Conservation (phyloP, 1,140 invertebrate species). For the Euschistus heros region DNA sequence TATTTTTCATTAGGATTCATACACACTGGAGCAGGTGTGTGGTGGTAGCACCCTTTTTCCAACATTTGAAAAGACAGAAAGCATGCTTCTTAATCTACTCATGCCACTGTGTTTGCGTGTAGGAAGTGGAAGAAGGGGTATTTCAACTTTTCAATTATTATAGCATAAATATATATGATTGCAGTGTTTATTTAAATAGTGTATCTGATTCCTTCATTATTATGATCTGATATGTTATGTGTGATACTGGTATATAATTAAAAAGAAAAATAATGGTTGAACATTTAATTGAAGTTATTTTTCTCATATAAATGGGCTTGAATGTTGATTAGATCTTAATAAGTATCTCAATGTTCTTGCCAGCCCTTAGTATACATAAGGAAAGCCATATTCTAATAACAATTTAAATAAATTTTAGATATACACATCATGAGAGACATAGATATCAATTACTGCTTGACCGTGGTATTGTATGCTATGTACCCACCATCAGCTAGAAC, state of each 20-base stretch:
- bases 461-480: conserved; percentile 78
- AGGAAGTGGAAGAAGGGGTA: conserved; percentile 82
- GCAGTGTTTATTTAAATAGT: too few relatives aligned
- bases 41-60: conserved; percentile 76
- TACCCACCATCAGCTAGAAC: conserved; percentile 57
- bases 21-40: conserved; percentile 85
- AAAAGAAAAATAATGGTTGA: too few relatives aligned
- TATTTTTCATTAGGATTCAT: conserved; percentile 55
- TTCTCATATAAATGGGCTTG: too few relatives aligned
- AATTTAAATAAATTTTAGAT: conserved; percentile 49
- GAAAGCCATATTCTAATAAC: background rate
- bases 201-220: too few relatives aligned
- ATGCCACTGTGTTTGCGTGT: conserved; percentile 91
- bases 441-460: conserved; percentile 85
- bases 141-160: too few relatives aligned
- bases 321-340: too few relatives aligned
- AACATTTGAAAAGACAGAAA: conserved; percentile 85
- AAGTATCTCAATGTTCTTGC: too few relatives aligned
- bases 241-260: too few relatives aligned
- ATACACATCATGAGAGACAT: conserved; percentile 74
- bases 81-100: conserved; percentile 89
- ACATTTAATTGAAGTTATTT: too few relatives aligned
- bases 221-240: too few relatives aligned
- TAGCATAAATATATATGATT: too few relatives aligned
- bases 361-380: too few relatives aligned